Base-by-base conservation (phyloP, 1,140 invertebrate species). In the Aleiodes sp. region DNA sequence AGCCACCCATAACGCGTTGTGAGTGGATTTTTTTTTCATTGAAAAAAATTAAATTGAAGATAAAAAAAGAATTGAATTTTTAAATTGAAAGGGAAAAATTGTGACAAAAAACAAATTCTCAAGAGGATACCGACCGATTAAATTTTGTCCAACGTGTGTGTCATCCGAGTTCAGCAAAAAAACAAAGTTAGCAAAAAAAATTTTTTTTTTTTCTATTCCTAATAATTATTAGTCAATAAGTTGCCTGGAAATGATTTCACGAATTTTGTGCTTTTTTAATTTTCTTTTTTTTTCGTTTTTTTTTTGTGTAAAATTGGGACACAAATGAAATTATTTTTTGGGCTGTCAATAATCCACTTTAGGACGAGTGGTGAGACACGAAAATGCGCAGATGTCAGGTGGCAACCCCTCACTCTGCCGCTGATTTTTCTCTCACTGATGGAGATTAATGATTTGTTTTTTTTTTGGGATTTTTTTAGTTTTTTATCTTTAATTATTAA, bases 121-220 rank as follows among this genome's bases (percentile, higher is more conserved):
- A 61, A 46, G 26, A 61, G 66, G 57, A 46, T 43, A n/a, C n/a
- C n/a, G n/a, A n/a, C n/a, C n/a, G n/a, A 39, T 8, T 41, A 21
- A 10, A 9, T 19, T 10, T 39, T 21, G 35, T 61, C 10, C 8
- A 14, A 65, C 16, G 19, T 21, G 16, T 16, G 19, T 59, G 52
- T 68, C 69, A 46, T 70, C 35, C 73, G 41, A 65, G 35, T 46
- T 67, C 70, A 46, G n/a, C 16, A 43, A 37, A 24, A 16, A 52
- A 16, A 79, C 64, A 76, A 82, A 80, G 80, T 82, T 82, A 82
- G 79, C 80, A 81, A 80, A 80, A 69, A 39, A 12, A 75, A 65
- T 78, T 81, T 80, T 77, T 74, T 78, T 73, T 72, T 75, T 71
- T 67, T 28, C 73, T 65, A 71, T 68, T 72, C 73, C 71, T 69